Evolutionary conservation across 1,140 invertebrate genomes (phyloP), one percentile per base, ranked within the genome.

Genomic region (Sarcophaga bullata): DNA sequence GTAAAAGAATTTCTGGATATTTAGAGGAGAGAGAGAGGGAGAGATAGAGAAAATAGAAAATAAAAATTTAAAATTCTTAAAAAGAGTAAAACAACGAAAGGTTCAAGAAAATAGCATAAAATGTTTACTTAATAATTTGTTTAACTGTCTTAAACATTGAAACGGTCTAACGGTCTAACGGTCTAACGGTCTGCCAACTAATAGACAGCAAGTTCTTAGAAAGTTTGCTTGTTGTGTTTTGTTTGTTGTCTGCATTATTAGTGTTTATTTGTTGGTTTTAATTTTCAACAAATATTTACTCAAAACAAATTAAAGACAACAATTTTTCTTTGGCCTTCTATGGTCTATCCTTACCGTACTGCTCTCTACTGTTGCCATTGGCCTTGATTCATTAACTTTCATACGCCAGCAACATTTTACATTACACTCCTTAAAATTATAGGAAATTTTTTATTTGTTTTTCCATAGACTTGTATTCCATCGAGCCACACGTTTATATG

Each of bases 231-330:
- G 25, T 37, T 37, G n/a, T 37, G 25, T 37, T 37, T 37, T n/a
- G 54, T 58, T 58, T 58, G 54, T 58, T 58, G 13, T n/a, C 54
- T 58, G 13, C n/a, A 58, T 58, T 58, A 58, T 8, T 58, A 13
- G 54, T 13, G 11, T n/a, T 58, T 58, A 13, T 68, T 68, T 37
- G 25, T 37, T 37, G 25, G 17, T 25, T 25, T 17, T 25, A 68
- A 68, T 68, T 17, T 68, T 68, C 25, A 68, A 19, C 62, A 68
- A 68, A 68, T 68, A 68, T 68, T 68, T 68, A 68, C 19, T 68
- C 9, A 68, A 68, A 19, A 68, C 19, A 68, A 37, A 68, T 68
- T 68, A 68, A 68, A 17, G n/a, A n/a, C 62, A 68, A 68, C 62
- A 68, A 68, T 19, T 6, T 68, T 68, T 68, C n/a, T 68, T 37